Conservation (phyloP, 2,113 vertebrate genomes). For the Chunga burmeisteri region DNA sequence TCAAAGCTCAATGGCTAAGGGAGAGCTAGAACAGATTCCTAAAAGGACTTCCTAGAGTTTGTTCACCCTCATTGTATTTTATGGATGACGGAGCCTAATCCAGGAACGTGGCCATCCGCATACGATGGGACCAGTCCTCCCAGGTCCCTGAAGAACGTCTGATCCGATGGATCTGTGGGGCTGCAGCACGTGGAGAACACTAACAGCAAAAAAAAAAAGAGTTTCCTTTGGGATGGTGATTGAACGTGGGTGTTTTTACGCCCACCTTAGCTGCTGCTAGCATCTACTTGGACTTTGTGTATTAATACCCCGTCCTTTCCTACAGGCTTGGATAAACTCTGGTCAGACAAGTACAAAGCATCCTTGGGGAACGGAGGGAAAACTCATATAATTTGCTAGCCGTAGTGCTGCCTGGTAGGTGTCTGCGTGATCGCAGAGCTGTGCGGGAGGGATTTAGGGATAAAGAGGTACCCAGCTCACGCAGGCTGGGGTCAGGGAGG, state of each 20-base stretch:
- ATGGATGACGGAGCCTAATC: neutral
- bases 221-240: neutral
- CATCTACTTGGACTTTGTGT: neutral
- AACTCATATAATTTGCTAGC: neutral
- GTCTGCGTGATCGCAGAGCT: neutral
- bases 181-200: neutral
- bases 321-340: neutral
- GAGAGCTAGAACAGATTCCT: neutral
- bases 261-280: accelerated
- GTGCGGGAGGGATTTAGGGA: neutral
- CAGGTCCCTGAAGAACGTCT: accelerated
- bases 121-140: accelerated
- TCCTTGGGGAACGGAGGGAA: accelerated
- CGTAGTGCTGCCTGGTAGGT: neutral
- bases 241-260: accelerated
- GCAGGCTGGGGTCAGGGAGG: neutral
- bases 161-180: neutral
- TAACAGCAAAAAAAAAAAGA: too few species aligned
- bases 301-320: accelerated
- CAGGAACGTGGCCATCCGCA: accelerated
- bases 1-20: accelerated
- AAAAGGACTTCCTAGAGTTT: neutral
- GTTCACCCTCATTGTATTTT: neutral
- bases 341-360: neutral
- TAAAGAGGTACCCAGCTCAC: neutral